These are phyloP conservation scores for Hippocampus kuda DNA, from an alignment of 2,797 vertebrate species.

Conservation along the genomic window DNA sequence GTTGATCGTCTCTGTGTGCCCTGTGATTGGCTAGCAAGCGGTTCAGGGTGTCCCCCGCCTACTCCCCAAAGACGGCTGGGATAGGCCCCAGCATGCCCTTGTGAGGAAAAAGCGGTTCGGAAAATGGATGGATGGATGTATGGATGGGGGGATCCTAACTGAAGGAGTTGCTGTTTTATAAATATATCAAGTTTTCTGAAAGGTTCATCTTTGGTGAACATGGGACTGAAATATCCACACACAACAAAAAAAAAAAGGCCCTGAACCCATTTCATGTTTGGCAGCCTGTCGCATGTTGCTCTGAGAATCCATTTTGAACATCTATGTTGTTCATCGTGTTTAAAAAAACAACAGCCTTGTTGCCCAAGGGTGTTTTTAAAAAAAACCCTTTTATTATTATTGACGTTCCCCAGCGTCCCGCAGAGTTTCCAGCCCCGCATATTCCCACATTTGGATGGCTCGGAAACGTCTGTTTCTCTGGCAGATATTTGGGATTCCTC, in stretches of 20 bases:
- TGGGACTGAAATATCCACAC: neutral
- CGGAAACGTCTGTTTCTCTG: constrained; percentile 40
- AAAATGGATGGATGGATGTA: too few relatives aligned
- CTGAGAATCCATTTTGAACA: constrained; percentile 30
- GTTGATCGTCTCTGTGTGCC: too few relatives aligned
- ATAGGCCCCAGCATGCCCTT: too few relatives aligned
- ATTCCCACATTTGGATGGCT: constrained; percentile 48
- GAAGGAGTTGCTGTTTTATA: neutral
- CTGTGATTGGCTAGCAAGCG: too few relatives aligned
- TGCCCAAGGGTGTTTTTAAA: constrained; percentile 27
- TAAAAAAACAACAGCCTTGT: constrained; percentile 16
- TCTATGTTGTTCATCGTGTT: constrained; percentile 22
- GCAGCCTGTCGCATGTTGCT: constrained; percentile 2
- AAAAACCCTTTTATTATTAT: constrained; percentile 28
- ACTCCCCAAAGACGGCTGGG: too few relatives aligned
- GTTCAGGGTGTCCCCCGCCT: too few relatives aligned
- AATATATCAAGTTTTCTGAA: neutral
- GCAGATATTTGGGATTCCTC: constrained; percentile 59
- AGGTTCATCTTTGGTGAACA: neutral
- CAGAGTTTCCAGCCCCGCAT: constrained; percentile 41
- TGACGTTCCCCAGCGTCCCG: constrained; percentile 42
- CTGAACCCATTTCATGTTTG: neutral
- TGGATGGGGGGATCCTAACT: neutral
- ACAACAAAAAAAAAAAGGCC: neutral
- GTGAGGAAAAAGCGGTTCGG: too few relatives aligned